Evolutionary conservation across 35 echinoderm and acorn worm genomes (phyloP).

Genomic region (Acanthaster planci): DNA sequence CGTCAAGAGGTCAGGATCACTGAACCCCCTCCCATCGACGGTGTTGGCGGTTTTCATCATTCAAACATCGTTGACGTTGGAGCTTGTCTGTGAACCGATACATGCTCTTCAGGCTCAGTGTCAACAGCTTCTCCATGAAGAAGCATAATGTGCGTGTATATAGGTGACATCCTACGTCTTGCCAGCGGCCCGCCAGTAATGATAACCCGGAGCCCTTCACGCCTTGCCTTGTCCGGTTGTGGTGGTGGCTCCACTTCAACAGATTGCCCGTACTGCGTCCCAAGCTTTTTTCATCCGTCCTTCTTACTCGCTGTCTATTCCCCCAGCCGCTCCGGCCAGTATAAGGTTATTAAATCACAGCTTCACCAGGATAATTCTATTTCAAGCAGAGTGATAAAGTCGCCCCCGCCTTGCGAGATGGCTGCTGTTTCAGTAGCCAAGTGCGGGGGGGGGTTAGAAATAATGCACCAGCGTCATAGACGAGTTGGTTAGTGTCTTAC

Average conservation of each 20-base stretch:
- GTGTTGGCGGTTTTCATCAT: too few relatives aligned
- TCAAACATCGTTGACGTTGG: too few relatives aligned
- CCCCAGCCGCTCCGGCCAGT: neutral
- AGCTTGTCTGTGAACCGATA: too few relatives aligned
- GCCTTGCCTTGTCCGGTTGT: constrained; percentile 2
- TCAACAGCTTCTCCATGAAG: neutral
- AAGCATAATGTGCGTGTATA: constrained; percentile 1
- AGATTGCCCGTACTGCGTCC: neutral
- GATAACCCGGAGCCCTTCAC: constrained; percentile 15
- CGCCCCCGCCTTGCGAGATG: neutral
- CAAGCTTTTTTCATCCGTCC: neutral
- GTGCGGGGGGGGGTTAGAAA: neutral
- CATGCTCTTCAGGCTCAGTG: neutral
- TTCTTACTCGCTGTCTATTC: neutral
- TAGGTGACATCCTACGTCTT: neutral
- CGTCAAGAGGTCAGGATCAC: too few relatives aligned
- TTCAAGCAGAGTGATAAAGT: constrained; percentile 1
- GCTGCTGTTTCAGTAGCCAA: constrained; percentile 2
- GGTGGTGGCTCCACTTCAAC: constrained; percentile 1
- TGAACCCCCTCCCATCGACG: too few relatives aligned
- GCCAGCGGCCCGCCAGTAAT: neutral
- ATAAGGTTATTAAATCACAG: constrained; percentile 24
- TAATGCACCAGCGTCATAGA: neutral
- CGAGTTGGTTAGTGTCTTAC: neutral
- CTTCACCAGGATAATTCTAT: constrained; percentile 2